Base-by-base conservation (phyloP, 2,797 vertebrate species). In the Cirrhinus mrigala region DNA sequence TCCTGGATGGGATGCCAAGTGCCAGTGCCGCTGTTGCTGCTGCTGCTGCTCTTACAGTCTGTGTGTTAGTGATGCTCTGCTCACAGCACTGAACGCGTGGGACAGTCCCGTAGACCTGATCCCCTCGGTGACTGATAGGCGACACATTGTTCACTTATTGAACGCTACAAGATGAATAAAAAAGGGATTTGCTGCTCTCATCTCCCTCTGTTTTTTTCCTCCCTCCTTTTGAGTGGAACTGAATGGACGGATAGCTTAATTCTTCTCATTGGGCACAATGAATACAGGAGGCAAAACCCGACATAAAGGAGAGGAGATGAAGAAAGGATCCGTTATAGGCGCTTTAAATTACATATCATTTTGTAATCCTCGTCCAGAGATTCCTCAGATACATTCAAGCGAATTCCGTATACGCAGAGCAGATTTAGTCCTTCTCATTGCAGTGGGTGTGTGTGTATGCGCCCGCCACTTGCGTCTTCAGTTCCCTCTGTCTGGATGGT, bases 111-210 rank as follows among this genome's bases (percentile, higher is more conserved):
- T 92, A 94, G 96, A 94, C 94, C 95, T 96, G 95, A 96, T 95
- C 95, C 96, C 93, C 96, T 96, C 95, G 95, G 95, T 96, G 96
- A 96, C 95, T 96, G 96, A 96, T 96, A 95, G 94, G 94, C 94
- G 94, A 96, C 95, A 96, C 95, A 96, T 96, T 96, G 96, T 96
- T 96, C 94, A 95, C 94, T 96, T 96, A 96, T 96, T 96, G 95
- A 96, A 95, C 95, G 92, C 95, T 95, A 96, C 95, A 94, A 95
- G 93, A 94, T 94, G 95, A 95, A 96, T 96, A 95, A 96, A 96
- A 96, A 96, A 94, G 95, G 96, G 96, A 96, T 96, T 96, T 96
- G 95, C 95, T 94, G 96, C 96, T 96, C 96, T 96, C 96, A 96
- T 95, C 95, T 96, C 95, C 94, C 94, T 95, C 94, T 94, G 93